Evolutionary conservation across 2,797 vertebrate genomes (phyloP).

Genomic region (Sardinella longiceps): DNA sequence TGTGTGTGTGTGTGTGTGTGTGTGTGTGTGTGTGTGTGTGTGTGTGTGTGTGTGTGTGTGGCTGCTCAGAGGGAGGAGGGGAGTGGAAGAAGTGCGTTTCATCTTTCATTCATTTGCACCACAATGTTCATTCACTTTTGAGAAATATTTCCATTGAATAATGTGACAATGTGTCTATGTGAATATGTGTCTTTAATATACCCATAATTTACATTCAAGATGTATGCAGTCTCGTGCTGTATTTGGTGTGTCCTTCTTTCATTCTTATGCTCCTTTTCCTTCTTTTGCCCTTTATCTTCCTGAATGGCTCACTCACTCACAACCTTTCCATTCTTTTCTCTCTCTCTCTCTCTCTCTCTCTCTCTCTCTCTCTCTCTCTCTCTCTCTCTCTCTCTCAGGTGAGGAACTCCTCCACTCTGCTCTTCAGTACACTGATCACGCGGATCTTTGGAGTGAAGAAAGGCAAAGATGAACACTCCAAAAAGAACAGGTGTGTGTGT

Average conservation of each 20-base stretch:
- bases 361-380: not conserved
- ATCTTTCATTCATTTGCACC: not conserved
- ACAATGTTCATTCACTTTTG: not conserved
- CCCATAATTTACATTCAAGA: too few species aligned
- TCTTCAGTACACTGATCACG: slow-evolving; percentile 95
- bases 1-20: not conserved
- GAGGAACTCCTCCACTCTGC: slow-evolving; percentile 95
- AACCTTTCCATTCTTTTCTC: not conserved
- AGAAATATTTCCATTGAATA: too few species aligned
- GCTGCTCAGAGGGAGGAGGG: not conserved
- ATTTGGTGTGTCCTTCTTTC: too few species aligned
- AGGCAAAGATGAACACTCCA: slow-evolving; percentile 91
- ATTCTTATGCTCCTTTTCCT: not conserved
- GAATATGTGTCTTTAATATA: too few species aligned
- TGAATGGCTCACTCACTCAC: not conserved
- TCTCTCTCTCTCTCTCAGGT: slow-evolving; percentile 73
- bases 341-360: not conserved
- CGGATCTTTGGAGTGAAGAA: slow-evolving; percentile 97
- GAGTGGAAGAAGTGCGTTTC: not conserved
- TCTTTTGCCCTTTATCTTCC: not conserved
- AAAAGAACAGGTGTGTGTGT: slow-evolving; percentile 88
- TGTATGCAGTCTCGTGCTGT: not conserved
- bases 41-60: not conserved
- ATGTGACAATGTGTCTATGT: too few species aligned
- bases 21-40: not conserved